phyloP scores from a whole-genome alignment of 2,113 vertebrate genomes.

The Lamprologus tigripictilis region DNA sequence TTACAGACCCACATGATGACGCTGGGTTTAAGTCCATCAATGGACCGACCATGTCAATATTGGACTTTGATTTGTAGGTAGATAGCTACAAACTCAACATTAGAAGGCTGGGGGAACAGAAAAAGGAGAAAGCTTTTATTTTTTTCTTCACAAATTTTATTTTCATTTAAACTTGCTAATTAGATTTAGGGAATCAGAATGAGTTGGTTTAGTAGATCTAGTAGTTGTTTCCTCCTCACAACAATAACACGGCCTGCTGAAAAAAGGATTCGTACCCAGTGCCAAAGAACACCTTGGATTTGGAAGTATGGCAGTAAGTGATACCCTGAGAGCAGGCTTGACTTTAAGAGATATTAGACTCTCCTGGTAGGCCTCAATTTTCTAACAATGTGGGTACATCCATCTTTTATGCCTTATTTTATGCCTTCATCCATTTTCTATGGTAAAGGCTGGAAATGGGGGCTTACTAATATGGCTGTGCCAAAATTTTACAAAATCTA shows the following conservation, averaged over 20 bases:
- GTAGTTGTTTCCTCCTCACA: background rate
- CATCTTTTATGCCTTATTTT: background rate
- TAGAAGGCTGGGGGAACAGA: accelerated
- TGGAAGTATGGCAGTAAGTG: accelerated
- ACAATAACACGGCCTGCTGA: accelerated
- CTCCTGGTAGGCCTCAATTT: accelerated
- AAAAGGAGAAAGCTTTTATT: background rate
- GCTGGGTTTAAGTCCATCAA: background rate
- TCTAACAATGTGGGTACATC: background rate
- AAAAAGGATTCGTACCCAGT: background rate
- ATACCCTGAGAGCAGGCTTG: background rate
- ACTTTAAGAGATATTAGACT: background rate
- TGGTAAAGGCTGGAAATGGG: background rate
- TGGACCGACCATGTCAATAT: accelerated
- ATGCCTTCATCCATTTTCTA: background rate
- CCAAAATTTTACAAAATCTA: background rate
- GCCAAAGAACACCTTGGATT: background rate
- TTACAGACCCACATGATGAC: accelerated
- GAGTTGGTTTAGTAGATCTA: background rate
- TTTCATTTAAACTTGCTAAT: background rate
- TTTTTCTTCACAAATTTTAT: background rate
- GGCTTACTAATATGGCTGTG: background rate
- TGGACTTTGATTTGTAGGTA: background rate
- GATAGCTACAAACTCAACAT: background rate
- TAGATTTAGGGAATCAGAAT: background rate